These are phyloP conservation scores for Noctilio leporinus DNA, from an alignment of 2,113 vertebrate genomes.

Conservation along the genomic window DNA sequence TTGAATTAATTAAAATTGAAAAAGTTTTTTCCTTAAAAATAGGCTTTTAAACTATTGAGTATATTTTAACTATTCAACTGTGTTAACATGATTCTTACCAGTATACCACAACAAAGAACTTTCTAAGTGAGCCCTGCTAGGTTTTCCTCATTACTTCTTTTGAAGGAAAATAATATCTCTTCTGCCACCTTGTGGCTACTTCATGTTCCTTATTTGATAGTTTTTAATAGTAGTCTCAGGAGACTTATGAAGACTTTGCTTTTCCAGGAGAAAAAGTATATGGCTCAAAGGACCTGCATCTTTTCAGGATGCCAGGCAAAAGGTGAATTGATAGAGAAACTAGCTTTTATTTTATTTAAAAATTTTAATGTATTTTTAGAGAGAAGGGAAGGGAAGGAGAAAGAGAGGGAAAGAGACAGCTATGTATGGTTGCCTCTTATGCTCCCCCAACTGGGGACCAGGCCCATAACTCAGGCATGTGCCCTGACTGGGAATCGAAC, in stretches of 20 bases:
- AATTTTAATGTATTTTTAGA: no score
- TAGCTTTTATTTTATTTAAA: not conserved
- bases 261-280: not conserved
- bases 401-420: no score
- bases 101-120: not conserved
- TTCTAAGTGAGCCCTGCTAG: not conserved
- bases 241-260: not conserved
- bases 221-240: not conserved
- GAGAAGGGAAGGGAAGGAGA: no score
- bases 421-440: no score
- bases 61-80: not conserved
- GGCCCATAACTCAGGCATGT: no score
- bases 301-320: not conserved
- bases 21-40: constrained; percentile 34
- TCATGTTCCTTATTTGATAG: not conserved
- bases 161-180: not conserved
- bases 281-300: not conserved
- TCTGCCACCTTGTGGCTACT: not conserved
- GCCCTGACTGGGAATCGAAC: no score
- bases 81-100: not conserved
- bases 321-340: not conserved
- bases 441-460: no score
- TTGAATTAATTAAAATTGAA: no score
- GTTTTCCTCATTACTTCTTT: no score
- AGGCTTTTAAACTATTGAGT: not conserved